A percentile compares a stretch with the other conserved stretches of the same genome.
These are phyloP conservation scores for Enteromius treurensis DNA, from an alignment of 2,797 vertebrate genomes.

Conservation along the genomic window DNA sequence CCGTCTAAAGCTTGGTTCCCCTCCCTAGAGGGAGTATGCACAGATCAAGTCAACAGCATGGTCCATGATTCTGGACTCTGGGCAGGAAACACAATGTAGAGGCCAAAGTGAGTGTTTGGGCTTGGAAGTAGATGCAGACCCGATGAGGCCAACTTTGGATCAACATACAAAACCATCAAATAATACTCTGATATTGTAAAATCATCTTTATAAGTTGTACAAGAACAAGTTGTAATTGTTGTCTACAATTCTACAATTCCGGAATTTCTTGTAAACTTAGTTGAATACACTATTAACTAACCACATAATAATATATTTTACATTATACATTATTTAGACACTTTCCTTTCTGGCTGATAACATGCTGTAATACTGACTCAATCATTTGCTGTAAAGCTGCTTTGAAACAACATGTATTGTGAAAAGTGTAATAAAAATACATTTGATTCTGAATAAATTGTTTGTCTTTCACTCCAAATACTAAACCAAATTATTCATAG, in stretches of 20 bases:
- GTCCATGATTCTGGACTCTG: conserved; percentile 17
- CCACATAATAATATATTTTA: neutral
- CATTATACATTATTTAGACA: neutral
- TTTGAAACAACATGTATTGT: neutral
- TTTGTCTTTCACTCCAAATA: neutral
- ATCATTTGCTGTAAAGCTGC: neutral
- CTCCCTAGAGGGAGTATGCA: neutral
- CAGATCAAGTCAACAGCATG: conserved; percentile 18
- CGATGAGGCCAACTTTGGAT: neutral
- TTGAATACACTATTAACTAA: neutral
- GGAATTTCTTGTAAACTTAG: neutral
- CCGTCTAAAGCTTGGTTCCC: conserved; percentile 16
- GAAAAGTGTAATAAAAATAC: neutral
- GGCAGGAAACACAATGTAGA: neutral
- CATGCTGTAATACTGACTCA: neutral
- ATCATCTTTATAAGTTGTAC: neutral
- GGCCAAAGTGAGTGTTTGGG: neutral
- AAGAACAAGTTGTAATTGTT: neutral
- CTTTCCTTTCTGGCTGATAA: neutral
- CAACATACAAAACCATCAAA: neutral
- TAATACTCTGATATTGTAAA: neutral
- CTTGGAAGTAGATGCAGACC: neutral
- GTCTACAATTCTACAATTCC: neutral
- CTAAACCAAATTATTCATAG: neutral
- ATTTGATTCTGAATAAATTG: neutral